Evolutionary conservation across 1,140 invertebrate genomes (phyloP).

Genomic region (Zaprionus nigranus): DNA sequence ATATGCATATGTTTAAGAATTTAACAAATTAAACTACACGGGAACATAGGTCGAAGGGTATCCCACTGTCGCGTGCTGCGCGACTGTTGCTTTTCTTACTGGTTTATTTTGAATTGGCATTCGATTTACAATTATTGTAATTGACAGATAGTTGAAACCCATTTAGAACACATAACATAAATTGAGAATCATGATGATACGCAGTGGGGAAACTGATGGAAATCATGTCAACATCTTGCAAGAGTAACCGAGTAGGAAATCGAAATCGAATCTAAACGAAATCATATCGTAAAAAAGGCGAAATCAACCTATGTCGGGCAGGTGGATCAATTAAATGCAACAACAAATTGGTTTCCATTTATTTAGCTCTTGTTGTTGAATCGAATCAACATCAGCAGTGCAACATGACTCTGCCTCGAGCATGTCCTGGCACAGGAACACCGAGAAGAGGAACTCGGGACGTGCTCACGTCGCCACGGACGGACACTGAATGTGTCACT

Average conservation of each 20-base stretch:
- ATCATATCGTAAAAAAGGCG: neutral
- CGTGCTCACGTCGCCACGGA: conserved; percentile 1
- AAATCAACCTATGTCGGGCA: neutral
- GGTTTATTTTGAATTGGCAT: neutral
- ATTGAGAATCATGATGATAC: too few species aligned
- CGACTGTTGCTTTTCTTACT: too few species aligned
- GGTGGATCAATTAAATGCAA: neutral
- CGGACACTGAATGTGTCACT: conserved; percentile 57
- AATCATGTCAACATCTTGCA: too few species aligned
- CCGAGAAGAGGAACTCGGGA: neutral
- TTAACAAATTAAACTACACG: too few species aligned
- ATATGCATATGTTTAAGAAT: too few species aligned
- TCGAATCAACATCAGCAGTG: neutral
- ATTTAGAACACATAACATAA: neutral
- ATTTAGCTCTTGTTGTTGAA: neutral
- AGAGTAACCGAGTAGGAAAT: neutral
- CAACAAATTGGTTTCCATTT: conserved; percentile 11
- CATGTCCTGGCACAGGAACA: neutral
- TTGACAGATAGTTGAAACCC: neutral
- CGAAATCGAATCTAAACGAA: neutral
- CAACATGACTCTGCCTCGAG: neutral
- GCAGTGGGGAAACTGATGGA: too few species aligned
- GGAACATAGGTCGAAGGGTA: too few species aligned
- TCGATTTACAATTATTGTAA: neutral
- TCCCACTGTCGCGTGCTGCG: too few species aligned